phyloP scores from a whole-genome alignment of 2,113 vertebrate genomes.

The Fukomys damarensis region DNA sequence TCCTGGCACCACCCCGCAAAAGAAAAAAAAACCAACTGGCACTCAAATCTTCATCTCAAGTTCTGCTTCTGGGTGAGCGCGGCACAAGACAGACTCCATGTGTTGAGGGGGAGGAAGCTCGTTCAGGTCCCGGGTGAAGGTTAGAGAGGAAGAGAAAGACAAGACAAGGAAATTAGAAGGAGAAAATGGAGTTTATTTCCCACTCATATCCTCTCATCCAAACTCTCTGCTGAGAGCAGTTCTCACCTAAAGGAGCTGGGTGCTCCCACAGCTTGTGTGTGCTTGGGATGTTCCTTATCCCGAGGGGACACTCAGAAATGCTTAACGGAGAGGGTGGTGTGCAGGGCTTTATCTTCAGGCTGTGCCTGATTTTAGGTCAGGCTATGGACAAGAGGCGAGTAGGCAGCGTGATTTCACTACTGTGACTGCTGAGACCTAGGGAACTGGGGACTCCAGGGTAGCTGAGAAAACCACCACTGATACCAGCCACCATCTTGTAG shows the following conservation, averaged over 20 bases:
- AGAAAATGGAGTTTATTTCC: neutral
- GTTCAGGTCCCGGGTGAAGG: neutral
- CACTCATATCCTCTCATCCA: neutral
- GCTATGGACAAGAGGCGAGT: accelerated
- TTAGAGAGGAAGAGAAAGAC: neutral
- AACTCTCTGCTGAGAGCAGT: neutral
- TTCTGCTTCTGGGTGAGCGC: neutral
- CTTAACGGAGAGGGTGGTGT: too few species aligned
- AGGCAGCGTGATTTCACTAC: accelerated
- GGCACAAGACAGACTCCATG: neutral
- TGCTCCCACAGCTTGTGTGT: accelerated
- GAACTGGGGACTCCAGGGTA: neutral
- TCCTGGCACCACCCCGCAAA: neutral
- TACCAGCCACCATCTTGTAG: neutral
- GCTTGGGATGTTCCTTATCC: too few species aligned
- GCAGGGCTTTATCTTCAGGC: neutral
- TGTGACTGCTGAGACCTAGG: neutral
- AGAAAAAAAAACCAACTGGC: neutral
- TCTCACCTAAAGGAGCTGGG: neutral
- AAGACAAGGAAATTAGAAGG: neutral
- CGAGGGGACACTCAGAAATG: neutral
- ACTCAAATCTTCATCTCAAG: neutral
- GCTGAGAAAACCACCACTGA: neutral
- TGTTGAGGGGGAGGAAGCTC: neutral
- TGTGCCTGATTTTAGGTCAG: accelerated